Conservation (phyloP, 2,888 invertebrate genomes). For the Diadegma fenestrale region DNA sequence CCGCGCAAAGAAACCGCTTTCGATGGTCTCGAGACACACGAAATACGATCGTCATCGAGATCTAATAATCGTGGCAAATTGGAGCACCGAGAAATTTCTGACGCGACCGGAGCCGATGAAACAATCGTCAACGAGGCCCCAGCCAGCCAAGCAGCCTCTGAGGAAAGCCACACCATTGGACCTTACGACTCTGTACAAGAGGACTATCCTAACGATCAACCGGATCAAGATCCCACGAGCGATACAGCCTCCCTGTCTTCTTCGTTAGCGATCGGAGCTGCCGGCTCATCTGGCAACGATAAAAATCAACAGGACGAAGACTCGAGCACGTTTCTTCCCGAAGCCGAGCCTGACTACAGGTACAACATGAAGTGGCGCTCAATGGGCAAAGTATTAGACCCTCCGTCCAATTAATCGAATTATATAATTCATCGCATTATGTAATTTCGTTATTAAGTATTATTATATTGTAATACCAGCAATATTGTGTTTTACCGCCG, state of each 20-base stretch:
- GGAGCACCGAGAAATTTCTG: conserved; percentile 62
- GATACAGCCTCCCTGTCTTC: conserved; percentile 11
- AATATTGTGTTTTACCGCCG: conserved; percentile 33
- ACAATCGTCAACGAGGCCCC: conserved; percentile 75
- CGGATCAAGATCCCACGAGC: conserved; percentile 84
- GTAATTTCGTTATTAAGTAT: conserved; percentile 65
- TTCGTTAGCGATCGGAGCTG: conserved; percentile 10
- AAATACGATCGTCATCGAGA: conserved; percentile 77
- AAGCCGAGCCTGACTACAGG: conserved; percentile 83
- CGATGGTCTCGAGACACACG: conserved; percentile 81
- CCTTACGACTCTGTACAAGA: conserved; percentile 87
- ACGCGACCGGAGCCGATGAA: conserved; percentile 47
- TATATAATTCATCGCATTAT: conserved; percentile 55
- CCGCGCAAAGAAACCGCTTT: conserved; percentile 79
- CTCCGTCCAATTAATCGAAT: conserved; percentile 82
- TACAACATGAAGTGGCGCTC: conserved; percentile 84
- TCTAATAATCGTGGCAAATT: conserved; percentile 48
- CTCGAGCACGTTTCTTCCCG: conserved; percentile 82
- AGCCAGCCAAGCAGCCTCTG: conserved; percentile 74
- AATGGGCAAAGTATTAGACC: conserved; percentile 84
- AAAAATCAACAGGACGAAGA: conserved; percentile 78
- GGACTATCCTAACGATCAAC: conserved; percentile 84
- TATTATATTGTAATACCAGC: conserved; percentile 61
- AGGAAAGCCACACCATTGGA: conserved; percentile 86
- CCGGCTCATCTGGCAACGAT: conserved; percentile 14